Evolutionary conservation across 1,140 invertebrate genomes (phyloP), one percentile per base, ranked within the genome.

Genomic region (Drosophila tristis): DNA sequence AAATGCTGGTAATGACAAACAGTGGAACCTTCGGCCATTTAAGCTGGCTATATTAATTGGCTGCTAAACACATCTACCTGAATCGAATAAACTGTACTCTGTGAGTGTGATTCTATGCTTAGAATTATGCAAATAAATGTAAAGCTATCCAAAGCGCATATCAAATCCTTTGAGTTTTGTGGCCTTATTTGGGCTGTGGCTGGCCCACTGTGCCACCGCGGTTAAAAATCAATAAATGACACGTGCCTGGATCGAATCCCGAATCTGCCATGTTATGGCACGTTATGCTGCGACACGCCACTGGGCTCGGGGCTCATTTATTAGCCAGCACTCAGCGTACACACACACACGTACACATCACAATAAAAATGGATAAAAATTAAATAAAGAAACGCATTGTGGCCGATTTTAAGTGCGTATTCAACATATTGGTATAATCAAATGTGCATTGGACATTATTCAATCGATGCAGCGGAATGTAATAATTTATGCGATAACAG

Each of bases 391-490:
- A 79, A 11, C 50, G 49, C 48, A 57, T 57, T 74, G 74, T 66
- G 74, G 31, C 45, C 54, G 54, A 9, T 61, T 81, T 74, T 57
- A 64, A 68, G 53, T 44, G 35, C n/a, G 59, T 42, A 65, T 25
- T 51, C 29, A 35, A 43, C 72, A 80, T 80, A 81, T 82, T 67
- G 62, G 48, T 60, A 56, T 70, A 60, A 86, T 70, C 60, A 78
- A 86, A 77, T 77, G 53, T 56, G 53, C 63, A 70, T 59, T 56
- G 35, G 6, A 42, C 57, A 65, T 65, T 65, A 62, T 66, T 84
- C 55, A 74, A 81, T 70, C 63, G 60, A 59, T 29, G 43, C 55
- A 51, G 55, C 25, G 45, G 35, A 65, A 62, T 68, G 49, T 65
- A 80, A 72, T 76, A 61, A 77, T 77, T 77, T 65, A 58, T 81